phyloP scores from a whole-genome alignment of 2,113 vertebrate genomes.

The Thermophis baileyi region DNA sequence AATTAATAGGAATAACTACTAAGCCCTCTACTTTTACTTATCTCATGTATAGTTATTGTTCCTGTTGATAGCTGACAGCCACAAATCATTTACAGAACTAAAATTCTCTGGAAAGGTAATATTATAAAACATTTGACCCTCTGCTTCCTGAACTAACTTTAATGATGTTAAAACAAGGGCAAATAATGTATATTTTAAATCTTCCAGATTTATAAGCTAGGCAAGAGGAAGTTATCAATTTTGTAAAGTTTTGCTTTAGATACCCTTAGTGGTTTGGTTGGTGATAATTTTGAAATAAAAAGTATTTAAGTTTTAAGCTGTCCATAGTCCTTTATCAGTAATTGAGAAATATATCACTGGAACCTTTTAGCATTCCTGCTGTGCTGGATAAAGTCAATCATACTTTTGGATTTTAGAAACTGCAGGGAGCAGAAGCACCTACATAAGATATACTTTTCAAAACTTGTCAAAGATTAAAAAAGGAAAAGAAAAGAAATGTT shows the following conservation, averaged over 20 bases:
- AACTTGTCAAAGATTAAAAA: not conserved
- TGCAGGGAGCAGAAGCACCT: not conserved
- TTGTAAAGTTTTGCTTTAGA: not conserved
- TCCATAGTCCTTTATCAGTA: not conserved
- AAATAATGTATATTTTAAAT: not conserved
- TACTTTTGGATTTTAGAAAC: conserved; percentile 12
- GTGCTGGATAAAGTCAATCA: not conserved
- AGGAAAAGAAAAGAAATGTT: not conserved
- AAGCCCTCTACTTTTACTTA: not conserved
- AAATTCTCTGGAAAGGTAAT: not conserved
- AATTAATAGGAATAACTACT: conserved; percentile 4
- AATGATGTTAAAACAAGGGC: not conserved
- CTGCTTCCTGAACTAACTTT: not conserved
- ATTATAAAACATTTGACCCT: not conserved
- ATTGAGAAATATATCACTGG: not conserved
- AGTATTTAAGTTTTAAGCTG: not conserved
- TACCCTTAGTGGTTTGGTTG: not conserved
- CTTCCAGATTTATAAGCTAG: not conserved
- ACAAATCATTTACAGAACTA: not conserved
- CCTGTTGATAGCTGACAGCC: not conserved
- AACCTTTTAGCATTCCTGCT: not conserved
- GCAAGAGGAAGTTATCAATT: not conserved
- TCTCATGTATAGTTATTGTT: not conserved
- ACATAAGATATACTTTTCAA: not conserved
- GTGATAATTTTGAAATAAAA: conserved; percentile 11